These are phyloP conservation scores for Peribatodes rhomboidaria DNA, from an alignment of 2,888 invertebrate genomes.

Conservation along the genomic window DNA sequence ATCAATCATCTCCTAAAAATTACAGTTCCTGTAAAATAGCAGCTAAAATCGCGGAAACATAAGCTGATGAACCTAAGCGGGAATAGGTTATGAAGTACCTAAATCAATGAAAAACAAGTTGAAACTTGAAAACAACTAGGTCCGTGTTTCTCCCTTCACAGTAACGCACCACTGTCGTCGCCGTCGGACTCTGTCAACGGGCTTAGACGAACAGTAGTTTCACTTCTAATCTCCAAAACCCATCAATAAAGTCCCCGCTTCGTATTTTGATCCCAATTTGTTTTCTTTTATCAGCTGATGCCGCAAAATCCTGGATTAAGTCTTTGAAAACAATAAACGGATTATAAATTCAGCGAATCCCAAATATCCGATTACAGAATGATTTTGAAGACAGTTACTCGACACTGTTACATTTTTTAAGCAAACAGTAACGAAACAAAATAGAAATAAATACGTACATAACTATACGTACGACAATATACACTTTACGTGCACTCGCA, in stretches of 20 bases:
- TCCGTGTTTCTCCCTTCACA: neutral
- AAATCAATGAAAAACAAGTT: neutral
- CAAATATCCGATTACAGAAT: slow-evolving; percentile 37
- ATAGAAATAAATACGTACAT: too few relatives aligned
- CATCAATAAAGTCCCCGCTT: slow-evolving; percentile 16
- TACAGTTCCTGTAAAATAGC: too few relatives aligned
- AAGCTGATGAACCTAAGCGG: too few relatives aligned
- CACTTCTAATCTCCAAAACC: slow-evolving; percentile 13
- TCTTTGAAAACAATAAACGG: slow-evolving; percentile 38
- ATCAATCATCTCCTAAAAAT: too few relatives aligned
- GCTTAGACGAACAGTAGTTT: neutral
- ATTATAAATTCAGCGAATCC: slow-evolving; percentile 42
- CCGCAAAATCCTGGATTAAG: slow-evolving; percentile 38
- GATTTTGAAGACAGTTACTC: slow-evolving; percentile 22
- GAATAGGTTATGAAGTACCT: too few relatives aligned
- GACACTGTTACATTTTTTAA: too few relatives aligned
- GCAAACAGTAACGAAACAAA: too few relatives aligned
- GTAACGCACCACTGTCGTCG: neutral
- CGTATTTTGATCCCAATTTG: slow-evolving; percentile 17
- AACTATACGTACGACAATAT: too few relatives aligned
- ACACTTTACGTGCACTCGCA: too few relatives aligned
- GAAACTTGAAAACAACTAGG: neutral
- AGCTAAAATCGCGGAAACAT: too few relatives aligned
- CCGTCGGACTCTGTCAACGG: slow-evolving; percentile 2
- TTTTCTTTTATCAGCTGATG: neutral